Base-by-base conservation (phyloP, 2,888 invertebrate genomes). In the Troides oblongomaculatus region DNA sequence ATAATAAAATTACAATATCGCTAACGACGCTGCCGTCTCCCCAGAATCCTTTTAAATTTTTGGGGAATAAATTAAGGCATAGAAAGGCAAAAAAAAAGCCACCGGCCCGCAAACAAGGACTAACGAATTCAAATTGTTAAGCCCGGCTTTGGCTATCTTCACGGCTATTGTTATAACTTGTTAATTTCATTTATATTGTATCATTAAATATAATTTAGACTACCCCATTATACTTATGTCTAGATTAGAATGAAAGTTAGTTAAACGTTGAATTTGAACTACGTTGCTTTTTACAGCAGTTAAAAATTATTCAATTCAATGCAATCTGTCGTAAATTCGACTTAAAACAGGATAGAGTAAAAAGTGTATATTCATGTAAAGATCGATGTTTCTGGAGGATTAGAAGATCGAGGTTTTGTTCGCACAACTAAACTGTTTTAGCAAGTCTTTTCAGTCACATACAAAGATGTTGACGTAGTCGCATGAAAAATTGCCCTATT, bases 1-100 rank as follows among this genome's bases (percentile, higher is more conserved):
- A 92, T 92, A 93, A 93, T 93, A 90, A 91, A 93, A 93, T 93
- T 93, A 93, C 93, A 93, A 93, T 93, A 93, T 93, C 90, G 91
- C 90, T 93, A 93, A 93, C 93, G 90, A 90, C 84, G 89, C 81
- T 77, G 78, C 79, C 81, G 82, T 80, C 88, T 90, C 88, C 87
- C 84, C 85, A 82, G 87, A 91, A 92, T 92, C 92, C 92, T 92
- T 92, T 92, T 92, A 89, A 89, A 89, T 89, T 91, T 90, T 89
- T 84, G 79, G 86, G 85, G 90, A 89, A 91, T 90, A 90, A 92
- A 92, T 91, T 91, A 90, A 86, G 79, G 83, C 82, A 82, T 84
- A 77, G 78, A 82, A 87, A 85, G 86, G 85, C 86, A 84, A 79
- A 82, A 81, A 84, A 84, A 84, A 84, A 85, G 81, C 81, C 77